Percentiles rank a stretch among this genome's conserved stretches.
Conservation (phyloP, 2,113 vertebrate species). For the Cepphus grylle region DNA sequence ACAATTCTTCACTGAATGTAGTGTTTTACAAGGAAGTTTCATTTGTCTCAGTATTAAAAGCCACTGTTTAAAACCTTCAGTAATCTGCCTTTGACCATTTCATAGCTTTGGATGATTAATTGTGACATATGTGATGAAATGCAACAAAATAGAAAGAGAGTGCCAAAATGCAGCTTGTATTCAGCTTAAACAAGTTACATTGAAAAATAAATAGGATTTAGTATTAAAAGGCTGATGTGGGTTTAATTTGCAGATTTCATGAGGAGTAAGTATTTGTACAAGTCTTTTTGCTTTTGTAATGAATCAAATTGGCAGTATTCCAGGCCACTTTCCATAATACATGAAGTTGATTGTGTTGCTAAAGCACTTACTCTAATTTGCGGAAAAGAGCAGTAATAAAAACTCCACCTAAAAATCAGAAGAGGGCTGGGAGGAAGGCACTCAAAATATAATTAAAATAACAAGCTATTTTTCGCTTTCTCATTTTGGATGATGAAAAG, state of each 20-base stretch:
- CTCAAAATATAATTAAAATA: not conserved
- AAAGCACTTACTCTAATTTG: not conserved
- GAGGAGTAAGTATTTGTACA: not conserved
- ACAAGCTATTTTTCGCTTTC: not conserved
- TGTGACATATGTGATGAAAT: not conserved
- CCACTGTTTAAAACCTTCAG: not conserved
- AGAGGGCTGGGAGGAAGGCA: not conserved
- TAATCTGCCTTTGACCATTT: constrained; percentile 3
- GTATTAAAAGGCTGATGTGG: constrained; percentile 12
- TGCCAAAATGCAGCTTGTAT: not conserved
- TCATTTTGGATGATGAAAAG: not conserved
- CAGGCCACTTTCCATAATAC: not conserved
- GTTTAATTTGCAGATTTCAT: constrained; percentile 38
- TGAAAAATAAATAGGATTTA: constrained; percentile 29
- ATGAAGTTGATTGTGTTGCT: not conserved
- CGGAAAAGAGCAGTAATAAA: not conserved
- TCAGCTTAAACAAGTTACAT: not conserved
- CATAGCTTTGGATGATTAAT: not conserved
- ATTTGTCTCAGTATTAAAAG: constrained; percentile 11
- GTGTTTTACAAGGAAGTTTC: not conserved
- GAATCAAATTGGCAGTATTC: not conserved
- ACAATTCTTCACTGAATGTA: not conserved
- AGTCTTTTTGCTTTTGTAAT: constrained; percentile 4
- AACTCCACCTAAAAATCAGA: not conserved
- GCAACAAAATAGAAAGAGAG: not conserved